Conservation (phyloP, 1,140 invertebrate genomes). For the Caenorhabditis brenneri region DNA sequence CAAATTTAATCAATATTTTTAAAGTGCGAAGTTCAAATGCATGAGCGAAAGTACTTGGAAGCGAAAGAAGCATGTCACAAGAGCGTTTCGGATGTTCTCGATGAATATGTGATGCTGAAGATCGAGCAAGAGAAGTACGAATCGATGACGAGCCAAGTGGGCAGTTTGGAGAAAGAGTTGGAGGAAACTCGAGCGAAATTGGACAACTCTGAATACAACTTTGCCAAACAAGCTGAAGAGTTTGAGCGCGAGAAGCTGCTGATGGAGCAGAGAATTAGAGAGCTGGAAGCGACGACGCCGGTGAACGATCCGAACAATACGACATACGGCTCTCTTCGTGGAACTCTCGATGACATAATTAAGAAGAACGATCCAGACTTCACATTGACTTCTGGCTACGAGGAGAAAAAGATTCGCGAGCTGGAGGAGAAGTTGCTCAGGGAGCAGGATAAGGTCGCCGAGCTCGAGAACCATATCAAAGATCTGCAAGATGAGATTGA, state of each 20-base stretch:
- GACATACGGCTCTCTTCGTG: neutral
- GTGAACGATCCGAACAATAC: conserved; percentile 4
- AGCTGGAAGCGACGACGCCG: neutral
- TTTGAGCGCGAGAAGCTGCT: neutral
- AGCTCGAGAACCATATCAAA: neutral
- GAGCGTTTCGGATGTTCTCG: neutral
- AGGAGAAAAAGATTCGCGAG: neutral
- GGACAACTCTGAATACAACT: neutral
- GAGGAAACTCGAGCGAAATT: neutral
- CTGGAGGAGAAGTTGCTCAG: neutral
- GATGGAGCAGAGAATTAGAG: neutral
- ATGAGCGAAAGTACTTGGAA: neutral
- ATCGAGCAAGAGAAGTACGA: neutral
- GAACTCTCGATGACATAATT: conserved; percentile 7
- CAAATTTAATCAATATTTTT: neutral
- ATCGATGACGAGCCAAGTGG: neutral
- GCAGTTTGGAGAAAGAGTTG: neutral
- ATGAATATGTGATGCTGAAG: neutral
- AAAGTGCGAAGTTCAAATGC: neutral
- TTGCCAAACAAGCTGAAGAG: neutral
- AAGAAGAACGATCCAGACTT: conserved; percentile 21
- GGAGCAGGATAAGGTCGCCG: neutral
- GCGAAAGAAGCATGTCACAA: neutral
- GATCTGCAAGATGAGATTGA: neutral
- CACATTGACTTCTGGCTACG: neutral